Base-by-base conservation (phyloP, 2,113 vertebrate genomes). In the Corythornis cristatus region DNA sequence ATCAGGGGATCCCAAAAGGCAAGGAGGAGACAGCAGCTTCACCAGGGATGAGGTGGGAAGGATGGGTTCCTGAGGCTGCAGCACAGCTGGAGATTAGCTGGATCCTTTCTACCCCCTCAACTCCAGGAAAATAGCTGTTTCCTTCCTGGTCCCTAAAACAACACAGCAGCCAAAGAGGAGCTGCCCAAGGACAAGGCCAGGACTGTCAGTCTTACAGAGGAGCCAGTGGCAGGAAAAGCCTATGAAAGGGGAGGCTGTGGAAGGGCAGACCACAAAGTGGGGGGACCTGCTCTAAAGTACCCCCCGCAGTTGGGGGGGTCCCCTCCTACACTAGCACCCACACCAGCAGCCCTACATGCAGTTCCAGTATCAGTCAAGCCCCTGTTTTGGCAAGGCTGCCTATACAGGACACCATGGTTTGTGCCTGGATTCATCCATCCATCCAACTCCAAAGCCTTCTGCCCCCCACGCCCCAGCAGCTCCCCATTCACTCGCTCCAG, bases 51-150 rank as follows among this genome's bases (percentile, higher is more conserved):
- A 6, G 1, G 37, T 4, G 2, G 18, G 61, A 65, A 83, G 58
- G 70, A 81, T 68, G 28, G 57, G 51, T 28, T 86, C 68, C 37
- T 1, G 1, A 70, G 18, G 62, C 81, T 67, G 78, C 42, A 64
- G 51, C 71, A 88, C 89, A 79, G 78, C 87, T 84, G 71, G 92
- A 70, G 54, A 79, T 92, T 91, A 92, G 91, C 86, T 95, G 91
- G 56, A 96, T 91, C 67, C 43, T 74, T 79, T 60, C 89, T 66
- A 60, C 68, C 28, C 5, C 8, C 17, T 76, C 2, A 0, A n/a
- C 67, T 92, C 37, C 81, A 87, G 84, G 75, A 94, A 95, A 89
- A 93, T 10, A 74, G 56, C 75, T 33, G 57, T 85, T 93, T 95
- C 95, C 89, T 95, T 93, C 89, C 89, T 70, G 46, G 64, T 73